These are phyloP conservation scores for Sphaerodactylus townsendi DNA, from an alignment of 2,113 vertebrate species.

Conservation along the genomic window DNA sequence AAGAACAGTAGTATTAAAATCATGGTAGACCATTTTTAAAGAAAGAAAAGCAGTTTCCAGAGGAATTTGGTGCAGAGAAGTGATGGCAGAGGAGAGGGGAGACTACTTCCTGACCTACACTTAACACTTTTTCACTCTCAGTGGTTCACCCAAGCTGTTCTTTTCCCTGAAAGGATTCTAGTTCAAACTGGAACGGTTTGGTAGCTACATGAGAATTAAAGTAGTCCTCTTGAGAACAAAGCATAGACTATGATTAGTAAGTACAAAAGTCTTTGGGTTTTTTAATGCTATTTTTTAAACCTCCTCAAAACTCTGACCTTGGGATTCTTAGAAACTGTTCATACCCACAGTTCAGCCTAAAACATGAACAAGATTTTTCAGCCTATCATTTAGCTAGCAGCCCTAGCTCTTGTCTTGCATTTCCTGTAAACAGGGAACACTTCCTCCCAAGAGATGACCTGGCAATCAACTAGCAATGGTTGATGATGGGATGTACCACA, in stretches of 20 bases:
- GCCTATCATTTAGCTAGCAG: constrained; percentile 24
- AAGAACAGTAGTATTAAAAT: no score
- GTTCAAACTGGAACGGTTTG: no score
- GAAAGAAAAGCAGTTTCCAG: no score
- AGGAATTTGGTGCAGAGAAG: neutral
- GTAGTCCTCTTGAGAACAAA: neutral
- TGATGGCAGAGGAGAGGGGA: no score
- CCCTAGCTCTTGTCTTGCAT: constrained; percentile 81
- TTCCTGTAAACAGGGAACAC: constrained; percentile 93
- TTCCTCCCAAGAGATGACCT: constrained; percentile 89
- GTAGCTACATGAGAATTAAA: neutral
- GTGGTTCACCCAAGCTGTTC: neutral
- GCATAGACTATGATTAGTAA: neutral
- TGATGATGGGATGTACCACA: constrained; percentile 75
- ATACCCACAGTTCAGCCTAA: constrained; percentile 20
- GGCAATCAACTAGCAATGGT: constrained; percentile 79
- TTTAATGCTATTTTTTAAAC: no score
- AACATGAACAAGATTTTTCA: neutral
- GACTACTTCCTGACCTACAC: neutral
- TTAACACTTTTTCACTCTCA: neutral
- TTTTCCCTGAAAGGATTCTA: neutral
- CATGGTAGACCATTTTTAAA: no score
- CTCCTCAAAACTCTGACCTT: constrained; percentile 31
- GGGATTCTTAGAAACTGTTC: neutral
- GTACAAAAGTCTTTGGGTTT: constrained; percentile 2